Conservation (phyloP, 2,113 vertebrate species). For the Corvus cornix region DNA sequence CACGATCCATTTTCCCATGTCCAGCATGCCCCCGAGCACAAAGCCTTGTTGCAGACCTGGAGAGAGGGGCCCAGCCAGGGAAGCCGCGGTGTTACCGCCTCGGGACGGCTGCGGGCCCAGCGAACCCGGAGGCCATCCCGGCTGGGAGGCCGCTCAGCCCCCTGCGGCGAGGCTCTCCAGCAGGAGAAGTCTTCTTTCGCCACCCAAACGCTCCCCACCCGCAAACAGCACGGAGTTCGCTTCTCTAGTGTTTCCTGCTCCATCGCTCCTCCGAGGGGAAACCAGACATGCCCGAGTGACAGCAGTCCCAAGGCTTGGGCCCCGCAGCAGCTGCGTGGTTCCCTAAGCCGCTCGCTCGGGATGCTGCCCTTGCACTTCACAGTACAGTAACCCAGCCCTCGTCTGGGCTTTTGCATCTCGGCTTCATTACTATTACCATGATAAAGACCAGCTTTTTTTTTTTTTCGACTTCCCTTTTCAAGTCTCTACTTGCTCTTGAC, state of each 20-base stretch:
- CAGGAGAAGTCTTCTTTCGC: background rate
- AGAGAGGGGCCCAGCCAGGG: background rate
- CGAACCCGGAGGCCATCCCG: background rate
- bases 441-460: conserved; percentile 28
- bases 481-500: conserved; percentile 41
- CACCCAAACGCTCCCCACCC: background rate
- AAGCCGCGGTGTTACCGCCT: background rate
- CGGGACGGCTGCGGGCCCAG: background rate
- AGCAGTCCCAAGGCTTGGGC: background rate
- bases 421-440: conserved; percentile 57
- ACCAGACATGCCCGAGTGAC: background rate
- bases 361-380: background rate
- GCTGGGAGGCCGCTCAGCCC: background rate
- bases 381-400: conserved; percentile 54
- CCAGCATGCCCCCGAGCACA: background rate
- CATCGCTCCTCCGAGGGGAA: background rate
- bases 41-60: accelerated
- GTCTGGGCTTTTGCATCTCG: background rate
- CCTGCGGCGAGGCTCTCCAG: background rate
- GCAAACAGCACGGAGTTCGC: accelerated
- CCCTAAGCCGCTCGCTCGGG: background rate
- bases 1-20: accelerated
- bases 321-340: background rate
- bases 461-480: conserved; percentile 35
- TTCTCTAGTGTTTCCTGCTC: background rate